Evolutionary conservation across 2,888 invertebrate genomes (phyloP).

Genomic region (Tricholauxania praeusta): DNA sequence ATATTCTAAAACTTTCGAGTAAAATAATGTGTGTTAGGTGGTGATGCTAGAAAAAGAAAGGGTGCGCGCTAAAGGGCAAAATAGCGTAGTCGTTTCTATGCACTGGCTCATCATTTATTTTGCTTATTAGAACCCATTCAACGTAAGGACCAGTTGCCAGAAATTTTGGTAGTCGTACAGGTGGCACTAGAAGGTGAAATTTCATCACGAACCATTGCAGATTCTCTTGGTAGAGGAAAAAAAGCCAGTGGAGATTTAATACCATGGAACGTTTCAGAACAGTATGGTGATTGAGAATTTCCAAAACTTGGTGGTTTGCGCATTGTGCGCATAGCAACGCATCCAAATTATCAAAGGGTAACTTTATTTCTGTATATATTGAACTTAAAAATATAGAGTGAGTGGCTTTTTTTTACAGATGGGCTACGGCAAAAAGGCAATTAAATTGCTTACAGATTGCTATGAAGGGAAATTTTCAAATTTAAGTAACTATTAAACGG

Average conservation of each 20-base stretch:
- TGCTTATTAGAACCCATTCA: conserved; percentile 91
- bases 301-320: conserved; percentile 90
- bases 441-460: conserved; percentile 87
- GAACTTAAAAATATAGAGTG: not conserved
- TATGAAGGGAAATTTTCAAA: conserved; percentile 85
- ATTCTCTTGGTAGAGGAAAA: conserved; percentile 86
- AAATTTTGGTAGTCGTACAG: conserved; percentile 94
- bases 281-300: conserved; percentile 95
- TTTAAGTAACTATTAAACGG: conserved; percentile 69
- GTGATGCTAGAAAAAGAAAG: conserved; percentile 23
- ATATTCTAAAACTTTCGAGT: no score
- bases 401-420: conserved; percentile 74
- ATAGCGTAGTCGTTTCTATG: conserved; percentile 70
- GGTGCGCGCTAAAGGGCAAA: conserved; percentile 39
- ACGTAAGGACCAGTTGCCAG: conserved; percentile 82
- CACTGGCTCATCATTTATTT: conserved; percentile 97
- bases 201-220: conserved; percentile 75
- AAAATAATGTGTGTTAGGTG: not conserved
- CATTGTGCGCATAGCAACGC: conserved; percentile 96
- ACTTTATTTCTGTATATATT: conserved; percentile 45
- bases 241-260: conserved; percentile 96
- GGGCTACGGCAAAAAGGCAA: conserved; percentile 95
- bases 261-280: conserved; percentile 98
- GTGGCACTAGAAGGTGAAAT: conserved; percentile 82
- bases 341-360: conserved; percentile 95